Evolutionary conservation across 2,113 vertebrate genomes (phyloP), one percentile per base, ranked within the genome.

Genomic region (Saguinus midas): DNA sequence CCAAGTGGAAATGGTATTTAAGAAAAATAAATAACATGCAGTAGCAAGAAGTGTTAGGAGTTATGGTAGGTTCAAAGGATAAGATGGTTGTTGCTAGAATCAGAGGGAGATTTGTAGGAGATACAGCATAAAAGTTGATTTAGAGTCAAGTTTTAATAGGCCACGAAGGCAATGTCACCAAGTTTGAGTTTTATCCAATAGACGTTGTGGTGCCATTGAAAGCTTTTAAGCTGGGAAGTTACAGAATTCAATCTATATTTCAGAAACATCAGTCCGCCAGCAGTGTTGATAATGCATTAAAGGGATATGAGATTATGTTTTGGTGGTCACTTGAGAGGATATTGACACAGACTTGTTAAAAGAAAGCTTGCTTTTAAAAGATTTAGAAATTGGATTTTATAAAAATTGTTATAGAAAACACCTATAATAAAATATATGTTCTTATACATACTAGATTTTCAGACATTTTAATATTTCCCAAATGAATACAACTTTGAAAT

Each of bases 221-320:
- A 96, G 81, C 97, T 93, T 93, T 97, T 88, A 95, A 91, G 78
- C 43, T 86, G 78, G 40, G 29, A 84, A 91, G 88, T 91, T 55
- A 55, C 13, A 93, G 85, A 83, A 96, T 84, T 45, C 88, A 89
- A 94, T 95, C 96, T 93, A 91, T 97, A 96, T 86, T 94, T 94
- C 58, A 85, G 93, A 90, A 94, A 88, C 85, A 90, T 79, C 85
- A 68, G 29, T 92, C 91, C 18, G 64, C 52, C 52, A 91, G 40
- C 35, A 92, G 58, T 87, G 85, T 90, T 81, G 85, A 88, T 94
- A 94, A 96, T 78, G 66, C 94, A 91, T 91, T 95, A 96, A 85
- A 86, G 57, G 40, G 91, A 91, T 50, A 61, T 50, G 11, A 94
- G 88, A 94, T 79, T 90, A 94, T 92, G 18, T 83, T 57, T 87